Base-by-base conservation (phyloP, 2,113 vertebrate genomes). In the Rostratula benghalensis region DNA sequence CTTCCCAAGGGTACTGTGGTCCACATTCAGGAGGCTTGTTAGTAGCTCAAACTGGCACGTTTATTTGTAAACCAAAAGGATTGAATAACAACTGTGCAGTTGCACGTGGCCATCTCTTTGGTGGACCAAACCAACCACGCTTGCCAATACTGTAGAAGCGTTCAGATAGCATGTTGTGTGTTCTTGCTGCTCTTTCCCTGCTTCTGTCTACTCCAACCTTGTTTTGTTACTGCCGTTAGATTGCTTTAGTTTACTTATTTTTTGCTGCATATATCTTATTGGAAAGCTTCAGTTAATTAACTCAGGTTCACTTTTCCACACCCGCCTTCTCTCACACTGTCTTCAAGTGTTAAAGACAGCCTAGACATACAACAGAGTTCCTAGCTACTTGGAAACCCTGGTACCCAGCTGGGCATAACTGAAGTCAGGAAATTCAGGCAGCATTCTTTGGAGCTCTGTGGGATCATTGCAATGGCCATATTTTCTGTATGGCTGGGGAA, bases 1-100 rank as follows among this genome's bases (percentile, higher is more conserved):
- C 93, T 94, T 96, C 80, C 94, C 89, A 75, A 60, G 74, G 89
- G 73, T 87, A 39, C 80, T 35, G 45, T 53, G 54, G 57, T 73
- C 61, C 57, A 76, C 43, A 7, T 87, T 81, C 77, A 53, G 65
- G 31, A 83, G 14, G 45, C 46, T 3, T 85, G 70, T 57, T 77
- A 76, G 67, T 61, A 65, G 85, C 79, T 91, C 46, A 80, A 59
- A 92, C 33, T 83, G 79, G 51, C 56, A 75, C 57, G 76, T 81
- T 94, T 94, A 93, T 93, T 56, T 91, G 79, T 21, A 74, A 91
- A 71, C 57, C 25, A 57, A 45, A 80, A 90, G 54, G 50, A 22
- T 51, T 51, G 82, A 83, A 54, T 63, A 85, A 74, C 75, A 92
- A 57, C 71, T 33, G 46, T 48, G 37, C 64, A 37, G 37, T 35